Conservation (phyloP, 37 sponge, comb jelly and placozoan genomes). For the Halisarca cf. caerulea region DNA sequence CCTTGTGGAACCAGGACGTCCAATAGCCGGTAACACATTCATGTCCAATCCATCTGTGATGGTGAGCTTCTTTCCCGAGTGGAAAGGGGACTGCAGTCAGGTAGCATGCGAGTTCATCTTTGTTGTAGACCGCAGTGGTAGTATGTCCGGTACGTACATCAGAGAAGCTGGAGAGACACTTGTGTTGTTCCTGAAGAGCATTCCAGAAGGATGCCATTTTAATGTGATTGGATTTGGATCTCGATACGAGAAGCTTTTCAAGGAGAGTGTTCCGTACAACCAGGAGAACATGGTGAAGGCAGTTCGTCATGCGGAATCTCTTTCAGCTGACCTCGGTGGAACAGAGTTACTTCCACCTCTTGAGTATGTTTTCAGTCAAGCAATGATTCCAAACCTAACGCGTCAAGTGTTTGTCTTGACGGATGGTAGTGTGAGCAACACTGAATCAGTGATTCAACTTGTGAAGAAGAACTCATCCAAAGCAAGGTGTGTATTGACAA, state of each 20-base stretch:
- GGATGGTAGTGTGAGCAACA: slow-evolving; percentile 71
- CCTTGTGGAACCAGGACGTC: slow-evolving; percentile 33
- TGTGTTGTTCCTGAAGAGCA: slow-evolving; percentile 78
- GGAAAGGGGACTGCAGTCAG: slow-evolving; percentile 18
- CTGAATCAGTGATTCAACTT: slow-evolving; percentile 33
- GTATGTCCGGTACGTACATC: slow-evolving; percentile 77
- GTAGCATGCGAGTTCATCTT: slow-evolving; percentile 74
- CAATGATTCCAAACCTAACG: slow-evolving; percentile 20
- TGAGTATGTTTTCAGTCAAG: slow-evolving; percentile 42
- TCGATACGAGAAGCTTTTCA: slow-evolving; percentile 51
- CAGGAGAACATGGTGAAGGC: slow-evolving; percentile 66
- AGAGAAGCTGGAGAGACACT: slow-evolving; percentile 73
- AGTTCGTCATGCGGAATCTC: slow-evolving; percentile 46
- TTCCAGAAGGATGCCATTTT: slow-evolving; percentile 75
- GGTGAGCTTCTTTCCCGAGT: slow-evolving; percentile 63
- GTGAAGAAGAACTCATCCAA: slow-evolving; percentile 46
- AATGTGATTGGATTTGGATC: slow-evolving; percentile 88
- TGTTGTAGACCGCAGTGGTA: slow-evolving; percentile 85
- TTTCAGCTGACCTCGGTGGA: slow-evolving; percentile 68
- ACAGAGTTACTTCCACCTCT: slow-evolving; percentile 65
- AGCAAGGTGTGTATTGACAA: slow-evolving; percentile 54
- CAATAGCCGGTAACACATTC: too few relatives aligned
- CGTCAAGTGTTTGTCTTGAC: slow-evolving; percentile 67
- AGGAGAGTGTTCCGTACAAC: slow-evolving; percentile 56
- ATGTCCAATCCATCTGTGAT: too few relatives aligned